These are phyloP conservation scores for Pissodes strobi DNA, from an alignment of 1,140 invertebrate species.

Conservation along the genomic window DNA sequence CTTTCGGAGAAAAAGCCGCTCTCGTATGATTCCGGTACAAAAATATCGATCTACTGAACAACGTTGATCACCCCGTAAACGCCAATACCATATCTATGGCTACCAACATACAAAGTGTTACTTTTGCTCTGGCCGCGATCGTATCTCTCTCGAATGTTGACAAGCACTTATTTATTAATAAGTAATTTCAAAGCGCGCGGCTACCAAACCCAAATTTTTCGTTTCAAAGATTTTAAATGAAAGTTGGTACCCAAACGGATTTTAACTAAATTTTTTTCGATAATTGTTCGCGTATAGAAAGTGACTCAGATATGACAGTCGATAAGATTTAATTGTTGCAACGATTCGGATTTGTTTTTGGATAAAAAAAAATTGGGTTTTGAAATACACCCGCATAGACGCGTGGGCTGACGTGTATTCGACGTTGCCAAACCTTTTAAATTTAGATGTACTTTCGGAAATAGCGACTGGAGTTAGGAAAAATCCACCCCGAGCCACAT, in stretches of 20 bases:
- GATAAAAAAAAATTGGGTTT: not conserved
- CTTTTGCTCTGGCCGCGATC: conserved; percentile 2
- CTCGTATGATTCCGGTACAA: not conserved
- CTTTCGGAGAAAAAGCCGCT: not conserved
- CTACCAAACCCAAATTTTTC: conserved; percentile 13
- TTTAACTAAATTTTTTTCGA: not conserved
- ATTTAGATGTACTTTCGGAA: not conserved
- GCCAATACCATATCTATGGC: no score
- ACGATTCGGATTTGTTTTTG: not conserved
- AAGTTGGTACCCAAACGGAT: conserved; percentile 2
- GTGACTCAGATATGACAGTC: not conserved
- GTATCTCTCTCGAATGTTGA: conserved; percentile 3
- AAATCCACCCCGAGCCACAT: not conserved
- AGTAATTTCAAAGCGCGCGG: conserved; percentile 10
- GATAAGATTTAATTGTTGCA: conserved; percentile 1
- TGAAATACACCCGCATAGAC: not conserved
- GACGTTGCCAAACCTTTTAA: no score
- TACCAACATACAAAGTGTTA: not conserved
- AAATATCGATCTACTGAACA: no score
- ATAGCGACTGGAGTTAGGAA: not conserved
- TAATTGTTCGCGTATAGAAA: not conserved
- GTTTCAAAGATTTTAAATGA: conserved; percentile 10
- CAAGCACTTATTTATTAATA: conserved; percentile 16
- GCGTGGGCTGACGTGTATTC: no score
- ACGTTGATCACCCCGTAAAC: no score